A percentile compares a stretch with the other conserved stretches of the same genome.
Evolutionary conservation across 1,140 invertebrate species (phyloP).

Genomic region (Pseudoatta argentina): DNA sequence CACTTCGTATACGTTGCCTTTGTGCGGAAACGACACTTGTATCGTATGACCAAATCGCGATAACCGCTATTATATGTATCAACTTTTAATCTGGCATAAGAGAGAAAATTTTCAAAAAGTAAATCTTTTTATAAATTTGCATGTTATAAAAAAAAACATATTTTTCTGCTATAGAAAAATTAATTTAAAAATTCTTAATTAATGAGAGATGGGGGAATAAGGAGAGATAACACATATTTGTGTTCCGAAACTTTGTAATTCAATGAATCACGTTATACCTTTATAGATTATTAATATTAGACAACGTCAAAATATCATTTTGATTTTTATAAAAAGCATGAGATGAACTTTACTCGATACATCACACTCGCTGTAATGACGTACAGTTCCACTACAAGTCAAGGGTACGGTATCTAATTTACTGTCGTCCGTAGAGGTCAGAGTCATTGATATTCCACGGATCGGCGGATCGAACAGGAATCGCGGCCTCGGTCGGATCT

Average conservation of each 20-base stretch:
- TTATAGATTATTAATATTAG: neutral
- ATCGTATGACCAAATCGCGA: neutral
- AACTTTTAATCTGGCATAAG: neutral
- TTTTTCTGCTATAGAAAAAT: neutral
- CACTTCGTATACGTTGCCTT: neutral
- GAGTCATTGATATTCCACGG: constrained; percentile 58
- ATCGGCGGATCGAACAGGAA: constrained; percentile 41
- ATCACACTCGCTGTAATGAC: constrained; percentile 24
- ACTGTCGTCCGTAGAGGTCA: constrained; percentile 40
- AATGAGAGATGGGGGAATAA: neutral
- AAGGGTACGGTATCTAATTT: constrained; percentile 22
- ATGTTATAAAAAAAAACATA: neutral
- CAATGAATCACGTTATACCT: neutral
- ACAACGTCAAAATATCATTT: neutral
- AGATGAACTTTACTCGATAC: neutral
- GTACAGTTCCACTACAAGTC: constrained; percentile 12
- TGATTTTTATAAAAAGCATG: neutral
- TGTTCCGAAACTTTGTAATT: neutral
- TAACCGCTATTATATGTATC: neutral
- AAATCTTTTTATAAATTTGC: neutral
- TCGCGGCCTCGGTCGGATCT: constrained; percentile 33
- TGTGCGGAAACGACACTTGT: neutral
- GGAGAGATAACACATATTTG: neutral
- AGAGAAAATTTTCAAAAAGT: neutral
- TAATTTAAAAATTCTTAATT: neutral